A percentile compares a stretch with the other conserved stretches of the same genome.
These are phyloP conservation scores for Shinisaurus crocodilurus DNA, from an alignment of 2,113 vertebrate genomes.

Conservation along the genomic window DNA sequence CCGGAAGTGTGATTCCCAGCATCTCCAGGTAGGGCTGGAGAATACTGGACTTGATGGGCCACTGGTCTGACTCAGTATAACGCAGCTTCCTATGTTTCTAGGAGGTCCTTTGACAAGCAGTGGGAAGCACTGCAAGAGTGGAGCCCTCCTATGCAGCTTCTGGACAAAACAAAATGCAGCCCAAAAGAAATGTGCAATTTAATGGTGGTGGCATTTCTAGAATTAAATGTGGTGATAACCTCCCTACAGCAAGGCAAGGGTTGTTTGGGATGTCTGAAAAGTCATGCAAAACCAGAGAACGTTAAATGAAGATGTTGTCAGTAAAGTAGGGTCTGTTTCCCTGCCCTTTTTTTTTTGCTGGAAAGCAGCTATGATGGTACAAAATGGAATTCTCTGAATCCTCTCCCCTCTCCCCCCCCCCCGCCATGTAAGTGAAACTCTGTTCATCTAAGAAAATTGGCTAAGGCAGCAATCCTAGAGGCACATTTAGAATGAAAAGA, in stretches of 20 bases:
- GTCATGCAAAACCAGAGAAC: background rate
- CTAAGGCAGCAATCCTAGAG: background rate
- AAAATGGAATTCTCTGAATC: background rate
- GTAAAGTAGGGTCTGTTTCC: background rate
- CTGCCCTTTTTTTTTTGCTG: too few species aligned
- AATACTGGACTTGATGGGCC: too few species aligned
- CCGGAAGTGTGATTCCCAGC: too few species aligned
- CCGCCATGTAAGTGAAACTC: background rate
- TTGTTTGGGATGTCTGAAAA: background rate
- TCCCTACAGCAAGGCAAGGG: background rate
- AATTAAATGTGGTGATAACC: background rate
- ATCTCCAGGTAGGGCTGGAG: too few species aligned
- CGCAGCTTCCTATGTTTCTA: too few species aligned
- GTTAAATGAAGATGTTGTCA: background rate
- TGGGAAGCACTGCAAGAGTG: background rate
- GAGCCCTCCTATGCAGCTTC: background rate
- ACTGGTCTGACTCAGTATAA: too few species aligned
- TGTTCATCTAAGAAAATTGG: background rate
- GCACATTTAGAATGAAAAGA: background rate
- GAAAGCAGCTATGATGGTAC: background rate
- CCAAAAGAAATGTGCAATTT: background rate
- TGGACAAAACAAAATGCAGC: background rate
- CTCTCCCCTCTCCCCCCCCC: too few species aligned
- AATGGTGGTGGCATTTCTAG: background rate
- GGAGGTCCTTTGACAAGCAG: background rate